A percentile compares a stretch with the other conserved stretches of the same genome.
Conservation (phyloP, 1,140 invertebrate species). For the Telenomus remus region DNA sequence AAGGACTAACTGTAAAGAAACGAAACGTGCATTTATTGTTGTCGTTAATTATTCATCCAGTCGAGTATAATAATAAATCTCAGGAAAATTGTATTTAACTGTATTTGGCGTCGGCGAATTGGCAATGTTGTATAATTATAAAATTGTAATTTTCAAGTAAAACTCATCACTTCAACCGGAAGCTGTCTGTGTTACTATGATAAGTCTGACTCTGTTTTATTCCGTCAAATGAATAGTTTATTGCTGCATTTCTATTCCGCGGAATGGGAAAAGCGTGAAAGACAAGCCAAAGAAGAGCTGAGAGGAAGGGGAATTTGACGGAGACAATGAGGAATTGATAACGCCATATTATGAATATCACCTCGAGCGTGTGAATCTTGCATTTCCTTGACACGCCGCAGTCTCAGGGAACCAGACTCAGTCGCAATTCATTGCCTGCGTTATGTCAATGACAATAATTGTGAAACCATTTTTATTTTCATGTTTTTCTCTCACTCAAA, state of each 20-base stretch:
- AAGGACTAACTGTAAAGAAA: too few species aligned
- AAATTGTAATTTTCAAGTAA: conserved; percentile 8
- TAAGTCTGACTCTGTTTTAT: conserved; percentile 45
- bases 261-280: conserved; percentile 48
- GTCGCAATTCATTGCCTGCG: conserved; percentile 62
- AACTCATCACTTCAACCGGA: conserved; percentile 40
- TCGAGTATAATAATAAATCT: too few species aligned
- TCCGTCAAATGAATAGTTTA: conserved; percentile 52
- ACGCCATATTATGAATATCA: conserved; percentile 71
- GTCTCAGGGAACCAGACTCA: conserved; percentile 62
- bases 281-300: conserved; percentile 37
- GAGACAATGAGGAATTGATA: conserved; percentile 73
- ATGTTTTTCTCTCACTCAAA: conserved; percentile 19
- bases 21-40: too few species aligned
- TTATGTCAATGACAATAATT: conserved; percentile 47
- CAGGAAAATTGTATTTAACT: not conserved
- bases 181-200: conserved; percentile 43
- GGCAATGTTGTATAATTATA: not conserved
- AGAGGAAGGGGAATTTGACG: conserved; percentile 20
- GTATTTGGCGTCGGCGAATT: too few species aligned
- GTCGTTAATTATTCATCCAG: not conserved
- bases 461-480: conserved; percentile 49
- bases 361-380: conserved; percentile 72
- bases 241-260: conserved; percentile 50
- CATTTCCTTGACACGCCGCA: conserved; percentile 62